Percentiles rank a stretch among this genome's conserved stretches.
Conservation (phyloP, 2,797 vertebrate species). For the Gallinago stenura region DNA sequence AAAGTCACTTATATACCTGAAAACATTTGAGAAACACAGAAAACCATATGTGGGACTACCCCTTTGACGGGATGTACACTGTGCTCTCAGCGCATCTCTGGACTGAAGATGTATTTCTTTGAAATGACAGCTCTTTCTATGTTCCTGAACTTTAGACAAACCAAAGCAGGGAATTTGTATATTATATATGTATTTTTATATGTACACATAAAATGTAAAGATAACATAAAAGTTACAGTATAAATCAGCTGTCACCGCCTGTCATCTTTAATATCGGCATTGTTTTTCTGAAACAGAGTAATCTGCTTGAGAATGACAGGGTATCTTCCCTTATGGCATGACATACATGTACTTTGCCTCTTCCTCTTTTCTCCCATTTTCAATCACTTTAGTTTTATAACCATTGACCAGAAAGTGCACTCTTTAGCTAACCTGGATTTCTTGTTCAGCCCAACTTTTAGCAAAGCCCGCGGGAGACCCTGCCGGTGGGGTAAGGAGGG, state of each 20-base stretch:
- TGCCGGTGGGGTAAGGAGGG: accelerated
- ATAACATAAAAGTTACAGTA: neutral
- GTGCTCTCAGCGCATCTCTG: neutral
- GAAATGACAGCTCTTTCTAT: neutral
- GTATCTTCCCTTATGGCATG: neutral
- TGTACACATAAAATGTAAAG: neutral
- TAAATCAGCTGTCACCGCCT: neutral
- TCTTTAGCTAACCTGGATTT: neutral
- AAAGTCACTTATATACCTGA: neutral
- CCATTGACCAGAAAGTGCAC: neutral
- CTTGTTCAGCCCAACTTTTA: neutral
- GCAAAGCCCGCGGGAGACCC: neutral
- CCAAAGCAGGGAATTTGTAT: neutral
- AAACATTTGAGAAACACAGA: neutral
- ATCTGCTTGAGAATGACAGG: neutral
- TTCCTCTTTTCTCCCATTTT: neutral
- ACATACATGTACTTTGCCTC: neutral
- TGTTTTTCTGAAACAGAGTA: neutral
- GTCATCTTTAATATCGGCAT: neutral
- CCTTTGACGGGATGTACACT: neutral
- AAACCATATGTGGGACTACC: neutral
- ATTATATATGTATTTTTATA: neutral
- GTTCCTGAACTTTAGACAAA: slow-evolving; percentile 3
- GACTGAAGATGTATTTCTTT: neutral
- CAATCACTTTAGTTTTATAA: neutral